phyloP scores from a whole-genome alignment of 2,797 vertebrate species.

The Hoplostethus mediterraneus region DNA sequence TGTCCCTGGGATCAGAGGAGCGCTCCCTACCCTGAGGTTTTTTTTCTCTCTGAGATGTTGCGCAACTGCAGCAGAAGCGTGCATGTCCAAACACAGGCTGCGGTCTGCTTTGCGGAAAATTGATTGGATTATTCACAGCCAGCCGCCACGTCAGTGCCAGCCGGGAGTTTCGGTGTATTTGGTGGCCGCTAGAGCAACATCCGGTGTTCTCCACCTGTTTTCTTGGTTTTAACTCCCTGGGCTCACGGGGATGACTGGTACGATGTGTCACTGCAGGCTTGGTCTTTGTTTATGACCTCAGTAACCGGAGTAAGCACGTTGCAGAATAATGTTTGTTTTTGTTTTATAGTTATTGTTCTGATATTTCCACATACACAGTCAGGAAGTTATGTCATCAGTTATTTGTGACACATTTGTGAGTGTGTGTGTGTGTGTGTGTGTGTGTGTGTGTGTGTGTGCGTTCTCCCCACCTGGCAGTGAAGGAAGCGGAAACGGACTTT shows the following conservation, averaged over 20 bases:
- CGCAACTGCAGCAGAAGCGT: conserved; percentile 69
- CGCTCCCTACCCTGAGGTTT: conserved; percentile 76
- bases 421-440: conserved; percentile 8
- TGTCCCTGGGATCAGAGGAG: conserved; percentile 72
- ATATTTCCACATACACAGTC: conserved; percentile 40
- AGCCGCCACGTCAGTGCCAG: conserved; percentile 57
- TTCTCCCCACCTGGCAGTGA: conserved; percentile 90
- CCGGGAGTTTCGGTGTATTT: conserved; percentile 48
- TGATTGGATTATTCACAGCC: conserved; percentile 73
- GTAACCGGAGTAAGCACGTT: conserved; percentile 32
- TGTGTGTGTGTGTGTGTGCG: conserved; percentile 5
- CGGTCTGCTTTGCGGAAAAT: conserved; percentile 50
- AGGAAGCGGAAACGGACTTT: conserved; percentile 94
- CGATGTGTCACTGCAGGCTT: conserved; percentile 58
- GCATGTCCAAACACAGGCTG: conserved; percentile 81
- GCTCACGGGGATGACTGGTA: conserved; percentile 47
- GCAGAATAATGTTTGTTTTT: conserved; percentile 48
- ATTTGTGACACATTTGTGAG: conserved; percentile 1
- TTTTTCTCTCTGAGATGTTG: conserved; percentile 73
- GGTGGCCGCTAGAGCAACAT: conserved; percentile 64
- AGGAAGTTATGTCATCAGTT: neutral
- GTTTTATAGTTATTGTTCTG: conserved; percentile 33
- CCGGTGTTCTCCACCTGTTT: conserved; percentile 65
- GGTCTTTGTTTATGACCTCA: conserved; percentile 46
- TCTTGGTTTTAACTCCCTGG: conserved; percentile 39